Base-by-base conservation (phyloP, 2,888 invertebrate species). In the Thecophora atra region DNA sequence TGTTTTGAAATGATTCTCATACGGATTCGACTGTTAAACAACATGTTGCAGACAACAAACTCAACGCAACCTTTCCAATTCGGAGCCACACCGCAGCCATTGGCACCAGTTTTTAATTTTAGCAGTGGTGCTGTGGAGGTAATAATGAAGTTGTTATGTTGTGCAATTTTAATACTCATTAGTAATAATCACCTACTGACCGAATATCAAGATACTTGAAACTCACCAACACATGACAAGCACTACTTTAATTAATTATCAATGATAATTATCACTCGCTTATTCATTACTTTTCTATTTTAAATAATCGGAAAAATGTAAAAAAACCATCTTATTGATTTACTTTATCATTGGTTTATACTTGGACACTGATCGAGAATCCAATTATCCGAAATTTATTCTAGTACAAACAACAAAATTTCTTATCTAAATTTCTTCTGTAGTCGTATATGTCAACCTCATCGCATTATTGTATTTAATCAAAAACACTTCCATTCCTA, bases 31-130 rank as follows among this genome's bases (percentile, higher is more conserved):
- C 24, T 17, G 8, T 5, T 13, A 13, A 37, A 69, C 51, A 44
- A 52, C 60, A 26, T 37, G 58, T 28, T 47, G 68, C 68, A 69
- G 69, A 28, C 52, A 47, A 47, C 70, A 19, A 70, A 62, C 28
- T 70, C 70, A 62, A 74, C 79, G 75, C 80, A 80, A 79, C 81
- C 82, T 72, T 83, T 82, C 79, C 82, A 80, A 78, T 83, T 83
- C 78, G 82, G 81, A 79, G 81, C 81, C 72, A 77, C 81, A 79
- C 77, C 78, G 78, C 76, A 78, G 75, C 76, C 75, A 75, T 76
- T 75, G 74, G 79, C 80, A 75, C 79, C 81, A 73, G 77, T 80
- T 78, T 82, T 82, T 77, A 82, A 80, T 80, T 82, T 82, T 78
- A 78, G 79, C 79, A 78, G 78, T 79, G 81, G 76, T 75, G 75